Base-by-base conservation (phyloP, 2,888 invertebrate species). In the Xanthia icteritia region DNA sequence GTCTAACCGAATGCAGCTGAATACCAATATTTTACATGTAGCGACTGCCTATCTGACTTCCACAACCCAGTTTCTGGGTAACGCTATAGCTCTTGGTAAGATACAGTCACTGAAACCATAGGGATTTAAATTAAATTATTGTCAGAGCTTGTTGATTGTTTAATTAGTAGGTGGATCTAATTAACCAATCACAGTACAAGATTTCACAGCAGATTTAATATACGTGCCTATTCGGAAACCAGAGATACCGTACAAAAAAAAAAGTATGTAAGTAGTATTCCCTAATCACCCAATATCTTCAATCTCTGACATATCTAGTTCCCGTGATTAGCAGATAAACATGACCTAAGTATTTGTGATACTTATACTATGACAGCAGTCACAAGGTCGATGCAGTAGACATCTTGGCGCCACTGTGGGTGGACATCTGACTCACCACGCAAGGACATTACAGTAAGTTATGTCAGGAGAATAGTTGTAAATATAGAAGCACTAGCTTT, bases 361-460 rank as follows among this genome's bases (percentile, higher is more conserved):
- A 39, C 20, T 42, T 68, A 69, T 75, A 77, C 78, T 73, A 70
- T 60, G 48, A 48, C 54, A 80, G 39, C 65, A 36, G 45, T 36
- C 56, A 51, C 89, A 90, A 90, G 91, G 91, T 85, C 86, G 76
- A 27, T 42, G 67, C 42, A 70, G 56, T 73, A 91, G 91, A 91
- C 91, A 75, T 56, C 36, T 15, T 63, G 91, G 89, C 91, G 91
- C 89, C 91, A 17, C 0, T 6, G 81, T 82, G 73, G 86, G 78
- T 71, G 77, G 81, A 68, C 66, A 73, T 67, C 51, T 72, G 74
- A 42, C n/a, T 45, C 67, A 68, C 67, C 63, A 17, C 6, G 9
- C 63, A 79, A 79, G 74, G 75, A 77, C 51, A 72, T 73, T n/a
- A 66, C 81, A 84, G 86, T 56, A 83, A 66, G 39, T 69, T 56